These are phyloP conservation scores for Scaptomyza tumidula DNA, from an alignment of 2,888 invertebrate species.

Conservation along the genomic window DNA sequence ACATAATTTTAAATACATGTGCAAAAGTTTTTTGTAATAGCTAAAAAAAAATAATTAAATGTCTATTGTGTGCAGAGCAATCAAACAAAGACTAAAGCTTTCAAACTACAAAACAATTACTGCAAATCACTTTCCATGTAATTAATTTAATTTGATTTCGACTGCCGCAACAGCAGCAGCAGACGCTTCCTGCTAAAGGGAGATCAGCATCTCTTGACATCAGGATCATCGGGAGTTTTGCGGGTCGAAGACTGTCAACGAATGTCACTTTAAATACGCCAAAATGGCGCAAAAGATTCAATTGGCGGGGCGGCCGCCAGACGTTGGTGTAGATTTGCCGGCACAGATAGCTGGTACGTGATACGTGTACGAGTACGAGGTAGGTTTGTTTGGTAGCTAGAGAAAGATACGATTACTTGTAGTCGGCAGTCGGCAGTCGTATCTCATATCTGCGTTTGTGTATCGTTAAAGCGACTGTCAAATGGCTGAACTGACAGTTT, in stretches of 20 bases:
- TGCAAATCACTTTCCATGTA: slow-evolving; percentile 57
- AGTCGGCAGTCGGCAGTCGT: slow-evolving; percentile 44
- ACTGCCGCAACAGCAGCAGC: slow-evolving; percentile 11
- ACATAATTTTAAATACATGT: neutral
- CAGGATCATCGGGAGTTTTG: slow-evolving; percentile 36
- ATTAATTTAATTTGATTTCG: slow-evolving; percentile 68
- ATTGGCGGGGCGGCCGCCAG: slow-evolving; percentile 73
- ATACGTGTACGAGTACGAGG: slow-evolving; percentile 12
- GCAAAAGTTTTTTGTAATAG: slow-evolving; percentile 25
- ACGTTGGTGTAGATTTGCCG: slow-evolving; percentile 36
- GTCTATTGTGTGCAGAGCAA: slow-evolving; percentile 9
- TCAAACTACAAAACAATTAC: slow-evolving; percentile 69
- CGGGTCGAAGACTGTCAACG: slow-evolving; percentile 62
- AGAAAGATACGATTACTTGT: slow-evolving; percentile 22
- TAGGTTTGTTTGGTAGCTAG: slow-evolving; percentile 22
- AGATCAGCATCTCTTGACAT: slow-evolving; percentile 25
- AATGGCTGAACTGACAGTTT: slow-evolving; percentile 79
- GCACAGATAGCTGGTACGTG: slow-evolving; percentile 33
- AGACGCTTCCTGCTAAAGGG: slow-evolving; percentile 31
- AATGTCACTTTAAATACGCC: slow-evolving; percentile 81
- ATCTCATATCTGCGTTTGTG: slow-evolving; percentile 77
- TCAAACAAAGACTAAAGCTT: slow-evolving; percentile 4
- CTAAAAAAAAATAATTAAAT: slow-evolving; percentile 32
- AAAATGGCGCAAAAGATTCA: slow-evolving; percentile 80
- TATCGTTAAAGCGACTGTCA: slow-evolving; percentile 80